A percentile compares a stretch with the other conserved stretches of the same genome.
These are phyloP conservation scores for Aeoliscus strigatus DNA, from an alignment of 2,797 vertebrate species.

Conservation along the genomic window DNA sequence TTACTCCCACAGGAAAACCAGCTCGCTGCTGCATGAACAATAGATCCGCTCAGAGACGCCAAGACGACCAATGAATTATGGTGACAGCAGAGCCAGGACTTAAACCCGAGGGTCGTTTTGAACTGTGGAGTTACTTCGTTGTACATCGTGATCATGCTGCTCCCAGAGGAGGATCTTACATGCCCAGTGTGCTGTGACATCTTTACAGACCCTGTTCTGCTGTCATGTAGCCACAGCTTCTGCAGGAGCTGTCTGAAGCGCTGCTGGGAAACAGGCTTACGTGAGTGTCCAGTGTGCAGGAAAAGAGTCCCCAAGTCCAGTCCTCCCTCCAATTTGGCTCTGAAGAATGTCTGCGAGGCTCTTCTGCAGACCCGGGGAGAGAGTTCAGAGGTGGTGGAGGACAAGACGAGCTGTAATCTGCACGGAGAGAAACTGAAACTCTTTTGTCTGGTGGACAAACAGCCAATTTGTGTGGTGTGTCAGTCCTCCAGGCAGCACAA, in stretches of 20 bases:
- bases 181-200: slow-evolving; percentile 76
- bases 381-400: slow-evolving; percentile 22
- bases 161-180: slow-evolving; percentile 74
- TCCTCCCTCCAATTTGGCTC: slow-evolving; percentile 68
- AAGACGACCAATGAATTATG: slow-evolving; percentile 6
- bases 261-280: slow-evolving; percentile 56
- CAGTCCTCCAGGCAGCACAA: slow-evolving; percentile 72
- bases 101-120: slow-evolving; percentile 15
- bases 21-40: slow-evolving; percentile 23
- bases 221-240: slow-evolving; percentile 78
- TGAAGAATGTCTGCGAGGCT: slow-evolving; percentile 74
- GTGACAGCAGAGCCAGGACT: slow-evolving; percentile 9
- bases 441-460: slow-evolving; percentile 72
- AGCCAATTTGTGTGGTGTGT: slow-evolving; percentile 75
- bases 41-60: background rate
- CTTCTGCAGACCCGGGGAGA: slow-evolving; percentile 40
- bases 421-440: slow-evolving; percentile 72
- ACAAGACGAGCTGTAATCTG: slow-evolving; percentile 48
- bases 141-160: slow-evolving; percentile 45
- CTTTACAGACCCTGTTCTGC: slow-evolving; percentile 71
- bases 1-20: slow-evolving; percentile 53
- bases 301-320: slow-evolving; percentile 54
- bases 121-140: slow-evolving; percentile 22
- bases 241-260: slow-evolving; percentile 68
- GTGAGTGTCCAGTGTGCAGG: slow-evolving; percentile 72